These are phyloP conservation scores for Camptogramma bilineatum DNA, from an alignment of 2,888 invertebrate species.

Conservation along the genomic window DNA sequence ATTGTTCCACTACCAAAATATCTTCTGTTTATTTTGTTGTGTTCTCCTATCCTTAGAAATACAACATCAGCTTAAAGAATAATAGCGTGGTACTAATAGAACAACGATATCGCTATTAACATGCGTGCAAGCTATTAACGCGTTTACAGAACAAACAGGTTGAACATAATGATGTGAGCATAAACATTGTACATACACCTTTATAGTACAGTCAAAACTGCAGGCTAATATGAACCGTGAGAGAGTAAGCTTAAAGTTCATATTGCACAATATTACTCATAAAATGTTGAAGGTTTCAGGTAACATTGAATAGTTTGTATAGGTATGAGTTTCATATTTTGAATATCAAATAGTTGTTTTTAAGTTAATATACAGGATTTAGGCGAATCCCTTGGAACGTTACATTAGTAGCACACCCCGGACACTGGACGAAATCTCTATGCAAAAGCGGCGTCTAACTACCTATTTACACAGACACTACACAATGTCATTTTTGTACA, in stretches of 20 bases:
- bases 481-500: too few relatives aligned
- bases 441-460: too few relatives aligned
- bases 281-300: neutral
- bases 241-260: slow-evolving; percentile 2
- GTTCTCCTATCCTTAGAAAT: too few relatives aligned
- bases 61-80: neutral
- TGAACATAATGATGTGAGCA: slow-evolving; percentile 25
- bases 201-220: slow-evolving; percentile 2
- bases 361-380: too few relatives aligned
- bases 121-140: slow-evolving; percentile 30
- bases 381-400: too few relatives aligned
- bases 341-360: too few relatives aligned
- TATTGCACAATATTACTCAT: neutral
- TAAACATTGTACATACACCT: slow-evolving; percentile 27
- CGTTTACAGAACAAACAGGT: slow-evolving; percentile 32
- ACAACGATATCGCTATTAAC: slow-evolving; percentile 18
- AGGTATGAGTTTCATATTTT: too few relatives aligned
- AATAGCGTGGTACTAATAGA: slow-evolving; percentile 10
- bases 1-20: too few relatives aligned
- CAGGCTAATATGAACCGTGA: slow-evolving; percentile 11
- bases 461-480: too few relatives aligned
- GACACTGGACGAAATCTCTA: too few relatives aligned
- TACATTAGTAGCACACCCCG: too few relatives aligned
- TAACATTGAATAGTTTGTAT: neutral
- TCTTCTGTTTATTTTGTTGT: too few relatives aligned